A percentile compares a stretch with the other conserved stretches of the same genome.
These are phyloP conservation scores for Magallana angulata DNA, from an alignment of 1,140 invertebrate species.

Conservation along the genomic window DNA sequence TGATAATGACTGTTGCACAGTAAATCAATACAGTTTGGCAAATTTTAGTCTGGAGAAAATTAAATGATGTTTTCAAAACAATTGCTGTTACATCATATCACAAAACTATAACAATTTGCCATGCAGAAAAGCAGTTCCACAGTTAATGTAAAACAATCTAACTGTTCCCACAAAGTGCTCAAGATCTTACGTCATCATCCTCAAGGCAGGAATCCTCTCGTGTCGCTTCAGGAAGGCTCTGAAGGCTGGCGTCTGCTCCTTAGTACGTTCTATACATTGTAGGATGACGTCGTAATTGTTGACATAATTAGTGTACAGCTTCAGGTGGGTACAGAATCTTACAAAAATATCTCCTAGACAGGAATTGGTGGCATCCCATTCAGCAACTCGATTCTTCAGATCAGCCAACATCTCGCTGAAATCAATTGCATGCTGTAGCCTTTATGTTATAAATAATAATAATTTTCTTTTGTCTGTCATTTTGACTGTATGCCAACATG, in stretches of 20 bases:
- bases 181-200: conserved; percentile 74
- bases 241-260: conserved; percentile 73
- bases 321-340: conserved; percentile 71
- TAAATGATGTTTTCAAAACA: background rate
- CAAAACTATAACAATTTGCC: background rate
- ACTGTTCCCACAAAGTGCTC: background rate
- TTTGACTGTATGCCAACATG: no score
- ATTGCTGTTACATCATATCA: background rate
- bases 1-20: no score
- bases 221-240: conserved; percentile 74
- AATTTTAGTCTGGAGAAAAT: background rate
- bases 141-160: no score
- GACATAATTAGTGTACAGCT: conserved; percentile 75
- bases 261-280: conserved; percentile 71
- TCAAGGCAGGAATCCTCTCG: conserved; percentile 70
- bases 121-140: no score
- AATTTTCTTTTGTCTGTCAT: no score
- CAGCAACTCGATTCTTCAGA: conserved; percentile 69
- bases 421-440: background rate
- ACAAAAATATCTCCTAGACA: conserved; percentile 78
- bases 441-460: no score
- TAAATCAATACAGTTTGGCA: no score
- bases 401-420: conserved; percentile 70
- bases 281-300: conserved; percentile 77
- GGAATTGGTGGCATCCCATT: conserved; percentile 70